Evolutionary conservation across 2,888 invertebrate genomes (phyloP), one percentile per base, ranked within the genome.

Genomic region (Lochmaea crataegi): DNA sequence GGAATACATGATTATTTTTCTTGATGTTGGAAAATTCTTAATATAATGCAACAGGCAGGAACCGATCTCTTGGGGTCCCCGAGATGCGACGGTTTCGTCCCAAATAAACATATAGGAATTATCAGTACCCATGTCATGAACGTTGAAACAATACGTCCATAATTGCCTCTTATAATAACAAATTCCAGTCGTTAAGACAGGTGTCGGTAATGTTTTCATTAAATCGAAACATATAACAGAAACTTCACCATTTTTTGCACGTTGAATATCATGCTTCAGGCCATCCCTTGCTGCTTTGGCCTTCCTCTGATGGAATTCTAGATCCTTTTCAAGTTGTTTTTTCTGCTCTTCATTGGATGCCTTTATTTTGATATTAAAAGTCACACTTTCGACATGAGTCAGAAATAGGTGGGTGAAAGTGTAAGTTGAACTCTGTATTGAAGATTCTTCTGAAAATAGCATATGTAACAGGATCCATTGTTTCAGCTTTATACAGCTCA

Each of bases 51-150:
- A 57, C 68, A 79, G 63, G 68, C 78, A 78, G 16, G 78, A 80
- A 38, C 75, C 79, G 63, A 79, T 75, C 64, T 79, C 79, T 68
- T 78, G 75, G 32, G 79, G 75, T 12, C 79, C 78, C 70, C 78
- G 57, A 53, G 78, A 79, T 42, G 78, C 77, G 41, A 68, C 63
- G 69, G 63, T 58, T 73, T 38, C 32, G 32, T 38, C 32, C 32
- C 32, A 38, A 38, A 38, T 38, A 38, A 38, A 38, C 32, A 38
- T 38, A 38, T 38, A 38, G 32, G 32, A 38, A 38, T 38, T 38
- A 38, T 38, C 32, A 38, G 32, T 32, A 32, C 32, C 32, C 32
- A 32, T 32, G 32, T 32, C 32, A 32, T 32, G 32, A 32, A 32
- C 32, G 6, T 32, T 32, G 32, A 32, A 32, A 5, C 32, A 32